These are phyloP conservation scores for Cottoperca gobio DNA, from an alignment of 2,797 vertebrate genomes.

Conservation along the genomic window DNA sequence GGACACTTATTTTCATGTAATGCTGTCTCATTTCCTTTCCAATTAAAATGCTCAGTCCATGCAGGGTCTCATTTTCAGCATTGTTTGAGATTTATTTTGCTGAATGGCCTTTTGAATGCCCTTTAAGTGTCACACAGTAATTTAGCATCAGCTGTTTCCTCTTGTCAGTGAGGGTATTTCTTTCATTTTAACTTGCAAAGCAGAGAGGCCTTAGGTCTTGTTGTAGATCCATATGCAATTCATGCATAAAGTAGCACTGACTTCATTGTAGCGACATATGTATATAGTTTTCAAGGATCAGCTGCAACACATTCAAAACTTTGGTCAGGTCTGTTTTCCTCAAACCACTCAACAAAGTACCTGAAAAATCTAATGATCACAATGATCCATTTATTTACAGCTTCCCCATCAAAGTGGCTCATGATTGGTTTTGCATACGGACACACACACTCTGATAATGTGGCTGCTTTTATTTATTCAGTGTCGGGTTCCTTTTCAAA, in stretches of 20 bases:
- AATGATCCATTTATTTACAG: neutral
- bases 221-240: neutral
- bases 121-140: neutral
- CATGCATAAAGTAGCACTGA: neutral
- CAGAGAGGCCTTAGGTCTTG: neutral
- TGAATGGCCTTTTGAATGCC: neutral
- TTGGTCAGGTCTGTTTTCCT: neutral
- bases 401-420: neutral
- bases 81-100: neutral
- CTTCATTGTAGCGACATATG: neutral
- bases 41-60: neutral
- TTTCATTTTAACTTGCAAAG: constrained; percentile 8
- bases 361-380: neutral
- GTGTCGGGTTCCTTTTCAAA: fast-evolving
- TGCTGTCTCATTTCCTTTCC: constrained; percentile 5
- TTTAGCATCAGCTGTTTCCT: no score
- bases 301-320: neutral
- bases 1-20: neutral
- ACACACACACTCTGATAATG: neutral
- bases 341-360: neutral
- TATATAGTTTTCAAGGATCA: neutral
- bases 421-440: neutral
- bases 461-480: neutral
- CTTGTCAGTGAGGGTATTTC: neutral
- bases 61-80: neutral